A percentile compares a stretch with the other conserved stretches of the same genome.
Conservation (phyloP, 2,113 vertebrate genomes). For the Corythornis cristatus region DNA sequence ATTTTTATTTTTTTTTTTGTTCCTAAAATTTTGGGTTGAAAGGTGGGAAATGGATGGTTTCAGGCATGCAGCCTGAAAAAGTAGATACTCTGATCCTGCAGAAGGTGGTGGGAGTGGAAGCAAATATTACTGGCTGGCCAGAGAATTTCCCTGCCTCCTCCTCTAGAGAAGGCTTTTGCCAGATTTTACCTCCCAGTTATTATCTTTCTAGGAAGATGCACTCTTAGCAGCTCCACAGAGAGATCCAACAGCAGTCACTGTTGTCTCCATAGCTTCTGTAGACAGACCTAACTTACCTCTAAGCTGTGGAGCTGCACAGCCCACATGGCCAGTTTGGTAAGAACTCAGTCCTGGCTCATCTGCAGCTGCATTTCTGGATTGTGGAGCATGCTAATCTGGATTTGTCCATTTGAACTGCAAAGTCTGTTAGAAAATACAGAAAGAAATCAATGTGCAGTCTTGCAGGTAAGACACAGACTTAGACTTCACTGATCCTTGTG, state of each 20-base stretch:
- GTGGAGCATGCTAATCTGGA: background rate
- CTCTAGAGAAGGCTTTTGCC: background rate
- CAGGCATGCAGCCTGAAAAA: background rate
- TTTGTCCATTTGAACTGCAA: background rate
- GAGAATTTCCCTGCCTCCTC: background rate
- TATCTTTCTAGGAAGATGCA: background rate
- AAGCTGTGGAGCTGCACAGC: background rate
- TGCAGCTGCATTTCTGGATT: background rate
- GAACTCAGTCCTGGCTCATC: background rate
- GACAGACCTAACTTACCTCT: rapidly evolving
- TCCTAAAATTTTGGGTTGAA: background rate
- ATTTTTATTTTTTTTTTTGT: background rate
- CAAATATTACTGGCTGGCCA: background rate
- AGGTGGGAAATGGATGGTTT: background rate
- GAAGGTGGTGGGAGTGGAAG: background rate
- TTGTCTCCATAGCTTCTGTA: background rate
- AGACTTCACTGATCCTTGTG: background rate
- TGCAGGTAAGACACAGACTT: background rate
- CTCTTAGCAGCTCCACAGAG: background rate
- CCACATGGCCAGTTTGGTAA: rapidly evolving
- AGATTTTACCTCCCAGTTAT: background rate
- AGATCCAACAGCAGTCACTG: background rate
- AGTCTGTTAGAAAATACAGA: background rate
- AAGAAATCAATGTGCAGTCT: background rate
- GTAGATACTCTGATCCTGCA: background rate